Base-by-base conservation (phyloP, 2,113 vertebrate species). In the Vimba vimba region DNA sequence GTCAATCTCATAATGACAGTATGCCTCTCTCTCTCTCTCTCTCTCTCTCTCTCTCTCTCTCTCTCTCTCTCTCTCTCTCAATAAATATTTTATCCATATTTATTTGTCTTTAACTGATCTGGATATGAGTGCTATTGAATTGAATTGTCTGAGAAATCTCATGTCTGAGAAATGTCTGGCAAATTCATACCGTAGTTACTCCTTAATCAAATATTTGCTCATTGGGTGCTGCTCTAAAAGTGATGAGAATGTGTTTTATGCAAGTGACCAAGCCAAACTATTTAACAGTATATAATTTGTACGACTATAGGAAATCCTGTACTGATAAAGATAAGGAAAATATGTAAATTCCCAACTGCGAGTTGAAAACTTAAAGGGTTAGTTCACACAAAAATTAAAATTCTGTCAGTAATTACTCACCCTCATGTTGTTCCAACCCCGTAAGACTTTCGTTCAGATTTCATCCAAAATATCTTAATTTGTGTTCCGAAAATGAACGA, bases 161-260 rank as follows among this genome's bases (percentile, higher is more conserved):
- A 27, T 27, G 27, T 27, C 27, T 27, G 27, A 27, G 27, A 27
- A 27, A 27, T 27, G 27, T 27, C 1, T 86, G 23, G 12, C 47
- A 80, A 81, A 77, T 62, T 19, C 1, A 68, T 17, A 52, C 47
- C 30, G 21, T 0, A 81, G 39, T 77, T 86, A 90, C 92, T 87
- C 93, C 92, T 82, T 93, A 83, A 76, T 90, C 90, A 92, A 93
- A 95, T 93, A 92, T 95, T 95, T 91, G 88, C 71, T 80, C 82
- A 91, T 85, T 88, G 90, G 92, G 91, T 68, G 87, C 64, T 85
- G 82, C 71, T 71, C 19, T 47, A 87, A 36, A 12, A 50, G 78
- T 27, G 87, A 91, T 89, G 91, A 57, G 52, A 57, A 57, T 57
- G 7, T 57, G 55, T 23, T 57, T 57, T 57, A 57, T 57, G 19